phyloP scores from a whole-genome alignment of 2,888 invertebrate species.

The Acanthosoma haemorrhoidale region DNA sequence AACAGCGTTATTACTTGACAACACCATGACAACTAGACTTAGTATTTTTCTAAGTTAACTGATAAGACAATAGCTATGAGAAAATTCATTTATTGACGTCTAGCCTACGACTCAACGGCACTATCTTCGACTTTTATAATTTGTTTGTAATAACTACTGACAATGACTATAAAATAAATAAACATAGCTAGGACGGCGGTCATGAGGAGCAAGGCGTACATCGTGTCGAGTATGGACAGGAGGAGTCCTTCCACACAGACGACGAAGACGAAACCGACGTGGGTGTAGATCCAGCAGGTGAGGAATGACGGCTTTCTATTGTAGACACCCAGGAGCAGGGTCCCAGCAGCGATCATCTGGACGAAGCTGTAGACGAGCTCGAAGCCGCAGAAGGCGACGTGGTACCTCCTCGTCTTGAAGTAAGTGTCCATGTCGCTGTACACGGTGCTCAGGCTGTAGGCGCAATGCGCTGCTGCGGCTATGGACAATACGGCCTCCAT shows the following conservation, averaged over 20 bases:
- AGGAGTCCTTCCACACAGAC: not conserved
- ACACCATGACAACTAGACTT: too few species aligned
- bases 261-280: not conserved
- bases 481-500: not conserved
- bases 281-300: not conserved
- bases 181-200: not conserved
- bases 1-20: too few species aligned
- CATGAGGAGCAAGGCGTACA: not conserved
- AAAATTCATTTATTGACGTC: too few species aligned
- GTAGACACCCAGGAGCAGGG: not conserved
- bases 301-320: not conserved
- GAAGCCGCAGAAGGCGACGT: not conserved
- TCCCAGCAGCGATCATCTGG: not conserved
- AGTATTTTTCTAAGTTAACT: too few species aligned
- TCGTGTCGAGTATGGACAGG: not conserved
- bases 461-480: not conserved
- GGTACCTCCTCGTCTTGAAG: not conserved
- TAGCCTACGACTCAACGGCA: too few species aligned
- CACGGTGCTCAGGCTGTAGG: not conserved
- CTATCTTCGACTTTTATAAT: not conserved
- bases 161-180: not conserved
- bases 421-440: not conserved
- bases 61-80: too few species aligned
- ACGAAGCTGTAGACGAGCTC: not conserved
- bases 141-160: not conserved